Evolutionary conservation across 1,140 invertebrate genomes (phyloP).

Genomic region (Bemisia tabaci): DNA sequence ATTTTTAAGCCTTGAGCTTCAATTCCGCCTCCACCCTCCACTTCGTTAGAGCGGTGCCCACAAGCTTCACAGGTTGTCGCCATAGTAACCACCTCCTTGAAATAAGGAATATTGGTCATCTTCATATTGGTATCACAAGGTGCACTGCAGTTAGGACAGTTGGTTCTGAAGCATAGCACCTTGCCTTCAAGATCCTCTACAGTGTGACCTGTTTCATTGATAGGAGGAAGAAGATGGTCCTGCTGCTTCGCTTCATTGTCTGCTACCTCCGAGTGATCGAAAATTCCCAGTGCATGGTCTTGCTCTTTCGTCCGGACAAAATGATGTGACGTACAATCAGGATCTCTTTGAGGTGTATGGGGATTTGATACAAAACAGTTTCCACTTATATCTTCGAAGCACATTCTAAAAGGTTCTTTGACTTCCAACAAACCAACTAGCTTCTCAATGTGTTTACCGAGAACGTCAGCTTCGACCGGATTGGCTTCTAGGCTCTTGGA

Average conservation of each 20-base stretch:
- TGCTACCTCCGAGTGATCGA: conserved; percentile 38
- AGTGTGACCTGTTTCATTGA: conserved; percentile 41
- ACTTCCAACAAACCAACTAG: conserved; percentile 50
- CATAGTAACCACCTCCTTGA: conserved; percentile 97
- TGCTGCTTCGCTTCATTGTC: conserved; percentile 13
- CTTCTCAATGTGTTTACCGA: conserved; percentile 62
- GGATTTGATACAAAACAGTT: conserved; percentile 91
- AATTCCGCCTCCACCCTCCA: conserved; percentile 87
- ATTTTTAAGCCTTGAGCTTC: conserved; percentile 69
- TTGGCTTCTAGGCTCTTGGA: conserved; percentile 43
- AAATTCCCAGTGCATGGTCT: conserved; percentile 63
- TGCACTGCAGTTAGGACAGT: conserved; percentile 74
- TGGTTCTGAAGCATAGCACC: conserved; percentile 71
- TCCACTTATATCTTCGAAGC: conserved; percentile 85
- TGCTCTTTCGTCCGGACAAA: conserved; percentile 65
- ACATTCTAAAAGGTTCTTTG: conserved; percentile 52
- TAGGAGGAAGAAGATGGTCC: conserved; percentile 41
- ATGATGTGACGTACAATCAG: conserved; percentile 43
- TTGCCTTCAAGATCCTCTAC: conserved; percentile 59
- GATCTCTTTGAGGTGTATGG: conserved; percentile 59
- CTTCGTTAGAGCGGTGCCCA: conserved; percentile 83
- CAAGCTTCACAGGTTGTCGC: conserved; percentile 83
- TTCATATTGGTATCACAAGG: conserved; percentile 93
- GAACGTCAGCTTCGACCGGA: conserved; percentile 57
- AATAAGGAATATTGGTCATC: conserved; percentile 86